Evolutionary conservation across 2,888 invertebrate species (phyloP).

Genomic region (Dryomyza anilis): DNA sequence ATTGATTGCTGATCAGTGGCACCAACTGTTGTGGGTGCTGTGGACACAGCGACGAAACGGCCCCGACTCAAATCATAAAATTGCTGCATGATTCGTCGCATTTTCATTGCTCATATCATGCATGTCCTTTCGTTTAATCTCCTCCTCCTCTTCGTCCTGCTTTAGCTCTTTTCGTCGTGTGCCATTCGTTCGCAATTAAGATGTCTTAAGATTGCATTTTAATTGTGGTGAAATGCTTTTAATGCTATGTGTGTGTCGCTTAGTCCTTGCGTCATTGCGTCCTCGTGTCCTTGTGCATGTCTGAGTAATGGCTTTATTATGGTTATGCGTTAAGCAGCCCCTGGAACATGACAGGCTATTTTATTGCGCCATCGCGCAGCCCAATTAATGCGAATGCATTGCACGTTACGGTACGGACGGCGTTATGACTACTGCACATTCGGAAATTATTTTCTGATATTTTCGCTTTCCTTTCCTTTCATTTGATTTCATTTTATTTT

Average conservation of each 20-base stretch:
- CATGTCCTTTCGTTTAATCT: not conserved
- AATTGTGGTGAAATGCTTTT: conserved; percentile 28
- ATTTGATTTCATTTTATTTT: no score
- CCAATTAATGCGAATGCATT: conserved; percentile 8
- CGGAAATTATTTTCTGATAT: not conserved
- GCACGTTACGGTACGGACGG: no score
- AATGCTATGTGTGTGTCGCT: not conserved
- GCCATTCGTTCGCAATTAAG: conserved; percentile 28
- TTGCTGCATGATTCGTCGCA: conserved; percentile 10
- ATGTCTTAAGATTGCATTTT: conserved; percentile 32
- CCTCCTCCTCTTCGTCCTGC: not conserved
- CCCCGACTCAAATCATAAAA: not conserved
- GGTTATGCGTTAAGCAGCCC: conserved; percentile 6
- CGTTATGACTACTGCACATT: not conserved
- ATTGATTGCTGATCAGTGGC: not conserved
- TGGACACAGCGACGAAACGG: not conserved
- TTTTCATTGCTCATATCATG: not conserved
- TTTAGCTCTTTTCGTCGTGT: not conserved
- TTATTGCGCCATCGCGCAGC: not conserved
- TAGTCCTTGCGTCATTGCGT: not conserved
- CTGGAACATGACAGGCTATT: conserved; percentile 5
- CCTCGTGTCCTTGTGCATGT: not conserved
- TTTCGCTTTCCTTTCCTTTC: no score
- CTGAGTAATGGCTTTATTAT: conserved; percentile 20
- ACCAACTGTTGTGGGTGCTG: not conserved